phyloP scores from a whole-genome alignment of 1,140 invertebrate species.

The Micrasema longulum region DNA sequence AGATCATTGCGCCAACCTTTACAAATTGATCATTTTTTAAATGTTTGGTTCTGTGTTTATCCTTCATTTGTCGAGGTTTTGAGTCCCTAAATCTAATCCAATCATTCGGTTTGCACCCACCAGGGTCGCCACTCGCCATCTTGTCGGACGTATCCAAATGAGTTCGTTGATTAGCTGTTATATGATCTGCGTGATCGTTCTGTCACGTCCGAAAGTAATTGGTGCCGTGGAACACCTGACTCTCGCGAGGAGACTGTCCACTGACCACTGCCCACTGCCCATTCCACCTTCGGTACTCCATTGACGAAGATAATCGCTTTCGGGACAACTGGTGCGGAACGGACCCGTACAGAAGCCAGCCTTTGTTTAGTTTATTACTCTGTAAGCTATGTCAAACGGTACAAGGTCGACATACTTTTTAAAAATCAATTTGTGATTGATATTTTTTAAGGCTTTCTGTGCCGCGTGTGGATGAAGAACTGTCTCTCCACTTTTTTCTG shows the following conservation, averaged over 20 bases:
- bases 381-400: constrained; percentile 22
- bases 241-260: background rate
- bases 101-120: background rate
- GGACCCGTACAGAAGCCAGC: background rate
- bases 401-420: constrained; percentile 27
- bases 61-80: no score
- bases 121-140: background rate
- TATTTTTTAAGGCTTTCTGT: constrained; percentile 18
- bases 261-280: background rate
- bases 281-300: constrained; percentile 5
- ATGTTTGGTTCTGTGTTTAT: no score
- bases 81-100: background rate
- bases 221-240: constrained; percentile 4
- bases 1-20: no score
- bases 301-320: constrained; percentile 34
- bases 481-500: constrained; percentile 1
- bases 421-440: constrained; percentile 7
- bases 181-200: background rate
- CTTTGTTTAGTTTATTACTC: constrained; percentile 34
- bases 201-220: background rate
- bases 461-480: constrained; percentile 7
- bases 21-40: no score
- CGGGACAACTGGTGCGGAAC: constrained; percentile 46
- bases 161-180: background rate
- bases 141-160: no score